Base-by-base conservation (phyloP, 1,140 invertebrate species). In the Physella acuta region DNA sequence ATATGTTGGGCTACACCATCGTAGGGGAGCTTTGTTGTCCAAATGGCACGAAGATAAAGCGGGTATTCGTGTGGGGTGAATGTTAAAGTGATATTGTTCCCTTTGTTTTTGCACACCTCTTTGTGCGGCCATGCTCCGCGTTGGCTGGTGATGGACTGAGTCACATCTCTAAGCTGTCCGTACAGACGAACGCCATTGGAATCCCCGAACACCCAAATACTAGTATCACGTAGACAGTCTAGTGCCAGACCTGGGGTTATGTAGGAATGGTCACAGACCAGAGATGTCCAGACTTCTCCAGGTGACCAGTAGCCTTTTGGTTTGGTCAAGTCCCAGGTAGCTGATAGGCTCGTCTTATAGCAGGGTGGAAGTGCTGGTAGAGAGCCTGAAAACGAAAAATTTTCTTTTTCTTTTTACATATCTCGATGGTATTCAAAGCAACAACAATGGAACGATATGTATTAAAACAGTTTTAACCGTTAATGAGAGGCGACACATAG, bases 11-110 rank as follows among this genome's bases (percentile, higher is more conserved):
- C 30, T 11, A 65, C 44, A 3, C 63, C 51, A 1, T 20, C 24
- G 49, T 34, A 65, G 26, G 24, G 17, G 24, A 65, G 11, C 2
- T 28, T 4, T 34, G 31, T 5, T 0, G n/a, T 33, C 44, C 14
- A 49, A 1, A 11, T 4, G 16, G 16, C 24, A 2, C 33, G n/a
- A 1, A 34, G 36, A 30, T 65, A 65, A 3, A 53, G 2, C 14
- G 44, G 63, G 20, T 53, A 55, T 36, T 65, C 63, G 44, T 31
- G 30, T 2, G 63, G 63, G 2, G 44, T 34, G 34, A 65, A 65
- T 3, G 26, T 30, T 16, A 65, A 2, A 8, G 5, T 52, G 17
- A 65, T 53, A 30, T 31, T 34, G 4, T 30, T 36, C 1, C 11
- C 31, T 36, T 52, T 53, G 34, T 36, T 55, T 8, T 20, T 44